Conservation (phyloP, 2,888 invertebrate species). For the Epistrophe grossulariae region DNA sequence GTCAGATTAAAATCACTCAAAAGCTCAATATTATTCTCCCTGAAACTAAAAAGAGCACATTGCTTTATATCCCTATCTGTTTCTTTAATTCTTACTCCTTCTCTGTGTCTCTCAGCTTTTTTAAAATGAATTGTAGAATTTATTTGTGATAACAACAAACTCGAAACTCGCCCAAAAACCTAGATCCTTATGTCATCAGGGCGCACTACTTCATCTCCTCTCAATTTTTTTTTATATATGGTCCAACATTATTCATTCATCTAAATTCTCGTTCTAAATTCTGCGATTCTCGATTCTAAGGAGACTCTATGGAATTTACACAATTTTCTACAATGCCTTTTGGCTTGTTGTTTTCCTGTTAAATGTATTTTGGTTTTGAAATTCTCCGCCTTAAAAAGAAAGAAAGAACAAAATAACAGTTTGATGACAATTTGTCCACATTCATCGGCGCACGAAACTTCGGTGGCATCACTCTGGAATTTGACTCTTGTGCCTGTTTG, state of each 20-base stretch:
- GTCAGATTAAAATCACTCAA: slow-evolving; percentile 61
- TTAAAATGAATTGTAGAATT: slow-evolving; percentile 51
- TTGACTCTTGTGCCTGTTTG: slow-evolving; percentile 53
- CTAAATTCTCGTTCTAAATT: slow-evolving; percentile 31
- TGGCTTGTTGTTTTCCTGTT: not conserved
- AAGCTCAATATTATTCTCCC: slow-evolving; percentile 30
- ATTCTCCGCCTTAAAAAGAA: slow-evolving; percentile 13
- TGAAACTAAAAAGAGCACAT: not conserved
- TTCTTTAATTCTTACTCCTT: not conserved
- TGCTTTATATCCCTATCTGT: no score
- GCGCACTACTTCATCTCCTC: slow-evolving; percentile 8
- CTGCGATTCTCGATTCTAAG: not conserved
- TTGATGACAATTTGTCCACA: slow-evolving; percentile 52
- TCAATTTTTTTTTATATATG: not conserved
- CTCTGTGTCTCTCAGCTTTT: not conserved
- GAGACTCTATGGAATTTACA: not conserved
- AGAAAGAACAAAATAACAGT: slow-evolving; percentile 2
- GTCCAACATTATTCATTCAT: slow-evolving; percentile 60
- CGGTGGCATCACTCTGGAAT: slow-evolving; percentile 5
- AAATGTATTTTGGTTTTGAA: slow-evolving; percentile 19
- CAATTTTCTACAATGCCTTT: not conserved
- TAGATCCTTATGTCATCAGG: slow-evolving; percentile 53
- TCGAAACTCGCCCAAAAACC: slow-evolving; percentile 42
- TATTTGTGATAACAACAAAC: slow-evolving; percentile 28
- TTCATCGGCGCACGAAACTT: slow-evolving; percentile 33